Base-by-base conservation (phyloP, 2,797 vertebrate genomes). In the Lophotriccus pileatus region DNA sequence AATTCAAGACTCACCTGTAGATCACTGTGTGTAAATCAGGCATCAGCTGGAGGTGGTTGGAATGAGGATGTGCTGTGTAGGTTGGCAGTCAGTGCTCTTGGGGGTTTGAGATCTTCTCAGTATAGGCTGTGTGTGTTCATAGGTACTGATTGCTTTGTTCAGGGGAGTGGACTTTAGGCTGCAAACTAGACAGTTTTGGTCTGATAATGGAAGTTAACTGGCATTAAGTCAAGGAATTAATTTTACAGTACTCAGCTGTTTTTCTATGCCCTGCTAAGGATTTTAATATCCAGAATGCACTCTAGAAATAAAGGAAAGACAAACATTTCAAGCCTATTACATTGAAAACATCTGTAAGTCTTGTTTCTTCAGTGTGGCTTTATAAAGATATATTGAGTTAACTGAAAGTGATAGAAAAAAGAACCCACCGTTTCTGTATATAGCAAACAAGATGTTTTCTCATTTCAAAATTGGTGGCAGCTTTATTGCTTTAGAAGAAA, bases 81-180 rank as follows among this genome's bases (percentile, higher is more conserved):
- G 63, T 8, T 8, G 2, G 30, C 5, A 49, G 8, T 16, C 27
- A 12, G 1, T 1, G 27, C 16, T 22, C 10, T 12, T 3, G 2
- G 37, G 28, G 17, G 1, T 3, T 7, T n/a, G 62, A 41, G 32
- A 14, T 39, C 25, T 60, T 60, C 43, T 21, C 49, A 64, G 34
- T 16, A 13, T 3, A 11, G 44, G 25, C 12, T 39, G 0, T 23
- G 7, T 18, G 3, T 17, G 9, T 27, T 66, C 0, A 2, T 1
- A 23, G 34, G 21, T 44, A 12, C 13, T 3, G 44, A 84, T 50
- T 12, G 14, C 73, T 73, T 50, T 52, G 32, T 4, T 39, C 23
- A 4, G 25, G 9, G 36, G 16, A 37, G 4, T 14, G 21, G 39
- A 34, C 58, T 46, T 77, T 11, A 32, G 30, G 36, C n/a, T 78